These are phyloP conservation scores for Rhinopomastus cyanomelas DNA, from an alignment of 2,113 vertebrate species.

Conservation along the genomic window DNA sequence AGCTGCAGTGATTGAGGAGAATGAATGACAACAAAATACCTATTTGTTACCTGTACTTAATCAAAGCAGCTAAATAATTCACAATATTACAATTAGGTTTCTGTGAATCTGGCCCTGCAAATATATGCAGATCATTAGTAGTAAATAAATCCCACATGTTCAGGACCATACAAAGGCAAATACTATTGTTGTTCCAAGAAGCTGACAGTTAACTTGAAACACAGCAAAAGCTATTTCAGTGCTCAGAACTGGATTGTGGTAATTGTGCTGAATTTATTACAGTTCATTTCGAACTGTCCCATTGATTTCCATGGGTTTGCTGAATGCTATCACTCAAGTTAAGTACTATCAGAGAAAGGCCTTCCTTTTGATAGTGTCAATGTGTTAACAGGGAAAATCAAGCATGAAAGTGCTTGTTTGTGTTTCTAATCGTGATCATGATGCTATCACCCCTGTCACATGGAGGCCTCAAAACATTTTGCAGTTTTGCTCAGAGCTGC, in stretches of 20 bases:
- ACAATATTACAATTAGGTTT: neutral
- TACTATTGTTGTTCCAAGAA: neutral
- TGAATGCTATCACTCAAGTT: neutral
- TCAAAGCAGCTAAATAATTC: slow-evolving; percentile 12
- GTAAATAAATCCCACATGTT: neutral
- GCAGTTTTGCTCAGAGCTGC: neutral
- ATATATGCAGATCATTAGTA: neutral
- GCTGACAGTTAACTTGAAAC: neutral
- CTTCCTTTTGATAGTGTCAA: neutral
- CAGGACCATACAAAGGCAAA: neutral
- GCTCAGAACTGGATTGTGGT: neutral
- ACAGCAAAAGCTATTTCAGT: neutral
- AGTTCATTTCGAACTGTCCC: neutral
- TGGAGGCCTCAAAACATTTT: neutral
- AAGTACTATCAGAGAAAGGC: neutral
- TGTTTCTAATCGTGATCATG: neutral
- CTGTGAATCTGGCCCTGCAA: neutral
- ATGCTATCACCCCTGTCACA: neutral
- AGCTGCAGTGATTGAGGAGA: slow-evolving; percentile 15
- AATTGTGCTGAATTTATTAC: neutral
- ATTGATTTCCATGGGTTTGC: neutral
- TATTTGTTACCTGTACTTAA: neutral
- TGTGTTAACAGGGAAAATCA: neutral
- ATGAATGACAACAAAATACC: neutral
- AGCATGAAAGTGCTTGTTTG: neutral